Conservation (phyloP, 2,113 vertebrate species). For the Australoheros scitulus region DNA sequence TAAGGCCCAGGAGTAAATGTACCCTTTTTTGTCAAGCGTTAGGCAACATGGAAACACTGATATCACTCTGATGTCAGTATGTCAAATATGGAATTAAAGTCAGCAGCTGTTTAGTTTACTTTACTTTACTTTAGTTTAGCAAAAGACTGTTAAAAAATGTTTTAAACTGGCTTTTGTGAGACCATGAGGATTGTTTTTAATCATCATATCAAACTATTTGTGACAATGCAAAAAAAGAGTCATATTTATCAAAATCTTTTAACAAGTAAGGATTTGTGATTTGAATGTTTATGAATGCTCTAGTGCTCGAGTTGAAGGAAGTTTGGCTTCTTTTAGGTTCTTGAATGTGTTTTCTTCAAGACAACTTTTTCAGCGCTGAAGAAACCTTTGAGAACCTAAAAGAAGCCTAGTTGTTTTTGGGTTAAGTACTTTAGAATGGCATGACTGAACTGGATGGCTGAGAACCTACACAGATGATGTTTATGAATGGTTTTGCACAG, state of each 20-base stretch:
- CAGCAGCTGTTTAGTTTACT: background rate
- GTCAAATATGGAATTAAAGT: background rate
- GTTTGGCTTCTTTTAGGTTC: background rate
- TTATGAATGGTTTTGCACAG: background rate
- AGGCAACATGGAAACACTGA: too few relatives aligned
- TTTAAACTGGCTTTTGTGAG: background rate
- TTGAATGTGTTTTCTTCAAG: background rate
- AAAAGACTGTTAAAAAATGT: background rate
- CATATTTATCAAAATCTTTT: background rate
- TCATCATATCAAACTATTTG: too few relatives aligned
- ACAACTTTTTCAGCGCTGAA: background rate
- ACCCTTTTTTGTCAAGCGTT: too few relatives aligned
- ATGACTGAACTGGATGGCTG: background rate
- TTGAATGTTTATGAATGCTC: background rate
- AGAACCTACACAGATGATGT: background rate
- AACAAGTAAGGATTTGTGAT: background rate
- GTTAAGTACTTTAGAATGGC: background rate
- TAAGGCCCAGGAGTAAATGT: background rate
- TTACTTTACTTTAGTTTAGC: background rate
- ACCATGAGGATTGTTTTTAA: background rate
- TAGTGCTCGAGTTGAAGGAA: background rate
- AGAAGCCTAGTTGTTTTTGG: background rate
- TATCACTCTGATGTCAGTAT: background rate
- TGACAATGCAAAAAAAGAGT: too few relatives aligned
- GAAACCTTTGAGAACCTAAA: background rate